phyloP scores from a whole-genome alignment of 2,888 invertebrate genomes.

The Siphlonurus alternatus region DNA sequence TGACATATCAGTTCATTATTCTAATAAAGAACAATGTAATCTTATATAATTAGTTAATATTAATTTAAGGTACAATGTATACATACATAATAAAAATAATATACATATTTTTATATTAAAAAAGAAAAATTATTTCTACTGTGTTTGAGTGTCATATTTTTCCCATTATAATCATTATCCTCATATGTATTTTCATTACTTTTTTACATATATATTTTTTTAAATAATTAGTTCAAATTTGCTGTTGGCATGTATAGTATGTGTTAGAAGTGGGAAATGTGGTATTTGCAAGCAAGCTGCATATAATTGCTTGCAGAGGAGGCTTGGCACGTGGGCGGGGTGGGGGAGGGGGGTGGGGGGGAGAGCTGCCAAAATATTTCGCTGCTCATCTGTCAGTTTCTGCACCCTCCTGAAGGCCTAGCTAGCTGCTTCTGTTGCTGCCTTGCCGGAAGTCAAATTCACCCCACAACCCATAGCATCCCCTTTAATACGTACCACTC shows the following conservation, averaged over 20 bases:
- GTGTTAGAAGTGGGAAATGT: neutral
- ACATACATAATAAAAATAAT: neutral
- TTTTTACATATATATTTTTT: too few species aligned
- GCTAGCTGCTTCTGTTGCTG: neutral
- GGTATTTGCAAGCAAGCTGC: neutral
- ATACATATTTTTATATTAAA: neutral
- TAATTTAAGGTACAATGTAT: neutral
- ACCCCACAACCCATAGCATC: neutral
- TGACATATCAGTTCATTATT: too few species aligned
- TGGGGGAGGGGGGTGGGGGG: neutral
- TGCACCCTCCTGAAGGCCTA: neutral
- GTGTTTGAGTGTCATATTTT: neutral
- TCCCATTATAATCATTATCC: neutral
- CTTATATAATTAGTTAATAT: neutral
- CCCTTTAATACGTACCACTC: neutral
- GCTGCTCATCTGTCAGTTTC: neutral
- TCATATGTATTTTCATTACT: neutral
- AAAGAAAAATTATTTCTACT: neutral
- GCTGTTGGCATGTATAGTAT: neutral
- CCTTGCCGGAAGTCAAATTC: neutral
- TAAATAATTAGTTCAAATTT: neutral
- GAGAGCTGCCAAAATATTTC: neutral
- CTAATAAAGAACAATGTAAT: too few species aligned
- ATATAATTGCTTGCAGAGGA: neutral
- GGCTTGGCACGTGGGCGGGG: neutral